These are phyloP conservation scores for Phrynocephalus forsythii DNA, from an alignment of 2,797 vertebrate species.

Conservation along the genomic window DNA sequence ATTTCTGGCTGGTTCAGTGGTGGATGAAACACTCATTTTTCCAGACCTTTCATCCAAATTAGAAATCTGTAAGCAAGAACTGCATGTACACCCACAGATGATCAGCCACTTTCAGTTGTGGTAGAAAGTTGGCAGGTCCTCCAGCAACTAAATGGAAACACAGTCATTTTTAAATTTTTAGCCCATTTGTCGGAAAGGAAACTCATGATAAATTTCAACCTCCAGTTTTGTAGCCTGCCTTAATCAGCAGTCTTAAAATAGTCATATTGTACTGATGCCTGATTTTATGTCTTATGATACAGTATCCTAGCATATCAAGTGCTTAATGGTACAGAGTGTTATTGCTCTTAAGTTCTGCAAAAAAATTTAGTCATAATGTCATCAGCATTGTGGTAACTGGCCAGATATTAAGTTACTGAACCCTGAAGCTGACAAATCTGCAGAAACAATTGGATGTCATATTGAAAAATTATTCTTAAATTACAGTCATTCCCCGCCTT, in stretches of 20 bases:
- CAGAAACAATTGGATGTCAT: too few species aligned
- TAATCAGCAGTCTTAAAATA: neutral
- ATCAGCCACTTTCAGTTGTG: constrained; percentile 4
- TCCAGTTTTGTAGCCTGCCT: neutral
- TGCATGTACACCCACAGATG: neutral
- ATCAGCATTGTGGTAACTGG: too few species aligned
- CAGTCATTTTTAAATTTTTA: neutral
- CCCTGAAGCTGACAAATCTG: too few species aligned
- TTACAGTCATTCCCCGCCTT: too few species aligned
- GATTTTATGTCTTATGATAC: too few species aligned
- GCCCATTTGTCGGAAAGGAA: neutral
- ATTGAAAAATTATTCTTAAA: too few species aligned
- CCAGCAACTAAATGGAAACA: constrained; percentile 28
- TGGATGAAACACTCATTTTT: neutral
- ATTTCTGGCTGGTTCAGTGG: neutral
- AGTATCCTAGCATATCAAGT: too few species aligned
- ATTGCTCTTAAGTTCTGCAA: too few species aligned
- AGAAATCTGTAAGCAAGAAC: neutral
- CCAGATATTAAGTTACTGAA: too few species aligned
- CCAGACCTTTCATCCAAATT: constrained; percentile 10
- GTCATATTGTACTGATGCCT: constrained; percentile 9
- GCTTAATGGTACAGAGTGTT: too few species aligned
- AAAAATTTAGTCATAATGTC: too few species aligned
- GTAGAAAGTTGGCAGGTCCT: neutral
- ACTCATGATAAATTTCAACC: neutral